Evolutionary conservation across 1,140 invertebrate genomes (phyloP).

Genomic region (Fopius arisanus): DNA sequence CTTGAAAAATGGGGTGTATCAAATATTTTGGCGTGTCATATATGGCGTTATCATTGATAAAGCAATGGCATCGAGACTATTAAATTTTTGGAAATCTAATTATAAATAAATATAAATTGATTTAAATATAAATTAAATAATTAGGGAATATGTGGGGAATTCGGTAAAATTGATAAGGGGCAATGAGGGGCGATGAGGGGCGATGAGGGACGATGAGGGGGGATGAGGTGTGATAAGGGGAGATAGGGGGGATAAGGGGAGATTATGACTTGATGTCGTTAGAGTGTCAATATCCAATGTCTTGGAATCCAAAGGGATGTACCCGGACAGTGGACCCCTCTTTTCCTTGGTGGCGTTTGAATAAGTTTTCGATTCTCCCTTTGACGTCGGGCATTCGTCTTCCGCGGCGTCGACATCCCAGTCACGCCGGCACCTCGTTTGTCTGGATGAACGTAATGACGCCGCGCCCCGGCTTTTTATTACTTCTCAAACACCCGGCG

Average conservation of each 20-base stretch:
- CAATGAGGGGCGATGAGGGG: too few species aligned
- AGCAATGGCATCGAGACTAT: too few species aligned
- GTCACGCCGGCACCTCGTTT: conserved; percentile 42
- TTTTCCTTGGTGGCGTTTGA: conserved; percentile 25
- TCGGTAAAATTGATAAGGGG: too few species aligned
- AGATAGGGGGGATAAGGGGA: too few species aligned
- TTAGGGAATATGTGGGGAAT: too few species aligned
- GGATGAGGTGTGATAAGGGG: too few species aligned
- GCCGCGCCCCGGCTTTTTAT: conserved; percentile 40
- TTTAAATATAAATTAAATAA: too few species aligned
- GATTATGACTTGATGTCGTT: neutral
- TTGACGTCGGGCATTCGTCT: conserved; percentile 42
- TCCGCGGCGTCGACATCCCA: conserved; percentile 40
- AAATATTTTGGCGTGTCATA: too few species aligned
- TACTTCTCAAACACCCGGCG: conserved; percentile 43
- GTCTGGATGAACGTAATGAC: conserved; percentile 44
- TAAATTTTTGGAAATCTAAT: too few species aligned
- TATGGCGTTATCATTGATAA: too few species aligned
- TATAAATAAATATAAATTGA: too few species aligned
- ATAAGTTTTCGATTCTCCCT: conserved; percentile 45
- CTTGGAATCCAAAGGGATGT: neutral
- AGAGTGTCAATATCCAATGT: neutral
- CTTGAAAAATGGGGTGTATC: neutral
- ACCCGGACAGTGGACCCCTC: neutral
- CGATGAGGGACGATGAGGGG: too few species aligned